These are phyloP conservation scores for Pampusana beccarii DNA, from an alignment of 2,113 vertebrate species.

Conservation along the genomic window DNA sequence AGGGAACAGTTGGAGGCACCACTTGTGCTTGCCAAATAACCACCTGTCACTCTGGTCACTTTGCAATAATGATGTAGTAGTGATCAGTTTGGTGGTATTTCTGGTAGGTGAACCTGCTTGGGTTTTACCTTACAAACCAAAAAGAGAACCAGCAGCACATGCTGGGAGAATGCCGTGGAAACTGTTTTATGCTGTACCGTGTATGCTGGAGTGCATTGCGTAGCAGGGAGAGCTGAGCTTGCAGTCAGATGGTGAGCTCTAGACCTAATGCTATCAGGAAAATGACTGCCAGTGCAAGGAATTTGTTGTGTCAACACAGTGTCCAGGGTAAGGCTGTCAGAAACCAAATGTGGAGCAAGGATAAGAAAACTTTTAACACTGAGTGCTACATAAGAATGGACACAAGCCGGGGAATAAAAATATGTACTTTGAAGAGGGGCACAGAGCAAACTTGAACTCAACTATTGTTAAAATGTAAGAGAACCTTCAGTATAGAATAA, in stretches of 20 bases:
- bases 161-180: neutral
- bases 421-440: neutral
- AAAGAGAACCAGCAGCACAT: neutral
- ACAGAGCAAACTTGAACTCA: neutral
- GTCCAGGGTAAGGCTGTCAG: neutral
- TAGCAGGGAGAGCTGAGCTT: conserved; percentile 16
- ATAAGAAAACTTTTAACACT: neutral
- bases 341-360: neutral
- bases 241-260: neutral
- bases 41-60: conserved; percentile 31
- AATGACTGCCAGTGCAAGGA: conserved; percentile 11
- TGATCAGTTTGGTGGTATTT: conserved; percentile 15
- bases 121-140: neutral
- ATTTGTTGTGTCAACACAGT: neutral
- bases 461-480: neutral
- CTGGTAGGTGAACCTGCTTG: neutral
- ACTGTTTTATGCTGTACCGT: neutral
- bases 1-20: neutral
- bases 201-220: neutral
- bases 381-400: neutral
- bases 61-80: neutral
- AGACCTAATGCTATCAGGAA: conserved; percentile 23
- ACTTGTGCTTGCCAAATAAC: neutral
- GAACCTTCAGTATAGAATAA: neutral
- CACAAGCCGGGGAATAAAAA: neutral